phyloP scores from a whole-genome alignment of 2,797 vertebrate genomes.

The Mionectes olivaceus region DNA sequence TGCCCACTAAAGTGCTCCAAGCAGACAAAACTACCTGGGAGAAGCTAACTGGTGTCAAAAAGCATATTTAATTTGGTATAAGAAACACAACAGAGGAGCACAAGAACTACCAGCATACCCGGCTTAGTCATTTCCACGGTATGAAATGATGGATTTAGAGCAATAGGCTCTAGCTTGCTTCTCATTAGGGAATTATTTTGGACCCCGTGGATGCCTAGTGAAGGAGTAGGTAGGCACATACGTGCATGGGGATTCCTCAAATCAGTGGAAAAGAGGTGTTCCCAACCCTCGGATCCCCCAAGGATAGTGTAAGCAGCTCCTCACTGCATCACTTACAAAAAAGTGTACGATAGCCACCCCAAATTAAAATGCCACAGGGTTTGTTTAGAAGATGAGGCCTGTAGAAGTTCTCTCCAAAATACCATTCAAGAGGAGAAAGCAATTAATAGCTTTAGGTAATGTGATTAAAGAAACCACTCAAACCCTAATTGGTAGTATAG shows the following conservation, averaged over 20 bases:
- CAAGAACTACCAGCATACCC: not conserved
- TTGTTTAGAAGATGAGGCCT: not conserved
- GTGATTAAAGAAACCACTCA: not conserved
- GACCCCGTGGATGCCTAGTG: rapidly evolving
- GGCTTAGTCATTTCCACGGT: not conserved
- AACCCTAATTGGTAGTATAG: not conserved
- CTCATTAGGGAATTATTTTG: not conserved
- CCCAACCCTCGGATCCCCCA: not conserved
- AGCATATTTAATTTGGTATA: not conserved
- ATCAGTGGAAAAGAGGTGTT: not conserved
- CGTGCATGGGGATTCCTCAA: not conserved
- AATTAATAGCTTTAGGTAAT: not conserved
- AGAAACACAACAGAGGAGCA: not conserved
- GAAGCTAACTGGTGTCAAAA: not conserved
- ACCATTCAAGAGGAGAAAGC: not conserved
- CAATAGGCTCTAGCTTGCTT: not conserved
- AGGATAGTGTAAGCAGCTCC: not conserved
- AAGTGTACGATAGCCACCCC: not conserved
- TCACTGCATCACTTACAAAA: not conserved
- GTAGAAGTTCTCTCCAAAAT: not conserved
- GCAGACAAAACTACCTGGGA: not conserved
- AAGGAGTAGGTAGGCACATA: not conserved
- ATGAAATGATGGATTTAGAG: not conserved
- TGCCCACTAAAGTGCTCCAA: not conserved
- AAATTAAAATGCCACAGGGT: not conserved